These are phyloP conservation scores for Polydrusus tereticollis DNA, from an alignment of 2,888 invertebrate species.

Conservation along the genomic window DNA sequence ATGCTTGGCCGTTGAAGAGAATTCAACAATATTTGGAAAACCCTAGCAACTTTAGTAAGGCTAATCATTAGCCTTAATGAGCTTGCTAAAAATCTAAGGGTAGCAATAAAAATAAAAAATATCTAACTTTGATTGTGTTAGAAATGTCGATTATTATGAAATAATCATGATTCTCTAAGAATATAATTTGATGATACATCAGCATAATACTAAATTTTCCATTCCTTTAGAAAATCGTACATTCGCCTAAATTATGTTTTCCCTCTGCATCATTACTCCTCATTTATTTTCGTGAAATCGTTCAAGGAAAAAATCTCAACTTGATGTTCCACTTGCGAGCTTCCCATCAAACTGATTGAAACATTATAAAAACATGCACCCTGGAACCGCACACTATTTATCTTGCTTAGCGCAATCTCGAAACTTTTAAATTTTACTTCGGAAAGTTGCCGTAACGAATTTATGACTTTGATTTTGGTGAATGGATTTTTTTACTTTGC, in stretches of 20 bases:
- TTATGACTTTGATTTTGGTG: slow-evolving; percentile 35
- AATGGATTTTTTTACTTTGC: slow-evolving; percentile 19
- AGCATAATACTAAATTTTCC: not conserved
- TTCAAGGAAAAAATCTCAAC: slow-evolving; percentile 55
- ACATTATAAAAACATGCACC: slow-evolving; percentile 56
- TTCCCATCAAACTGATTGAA: slow-evolving; percentile 57
- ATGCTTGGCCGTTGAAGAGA: no score
- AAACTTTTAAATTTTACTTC: slow-evolving; percentile 50
- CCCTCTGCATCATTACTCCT: slow-evolving; percentile 45
- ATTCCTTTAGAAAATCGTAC: not conserved
- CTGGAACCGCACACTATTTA: slow-evolving; percentile 47
- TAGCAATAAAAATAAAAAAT: no score
- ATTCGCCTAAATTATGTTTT: not conserved
- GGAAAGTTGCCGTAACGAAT: slow-evolving; percentile 21
- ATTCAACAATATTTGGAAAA: no score
- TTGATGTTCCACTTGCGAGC: slow-evolving; percentile 51
- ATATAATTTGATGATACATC: no score
- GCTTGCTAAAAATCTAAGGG: no score
- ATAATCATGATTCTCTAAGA: no score
- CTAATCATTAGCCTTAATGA: no score
- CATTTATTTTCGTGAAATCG: slow-evolving; percentile 51
- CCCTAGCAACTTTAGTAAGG: no score
- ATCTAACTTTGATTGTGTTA: no score
- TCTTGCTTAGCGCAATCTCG: slow-evolving; percentile 52
- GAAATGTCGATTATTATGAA: no score